phyloP scores from a whole-genome alignment of 2,888 invertebrate species.

The Allophyes oxyacanthae region DNA sequence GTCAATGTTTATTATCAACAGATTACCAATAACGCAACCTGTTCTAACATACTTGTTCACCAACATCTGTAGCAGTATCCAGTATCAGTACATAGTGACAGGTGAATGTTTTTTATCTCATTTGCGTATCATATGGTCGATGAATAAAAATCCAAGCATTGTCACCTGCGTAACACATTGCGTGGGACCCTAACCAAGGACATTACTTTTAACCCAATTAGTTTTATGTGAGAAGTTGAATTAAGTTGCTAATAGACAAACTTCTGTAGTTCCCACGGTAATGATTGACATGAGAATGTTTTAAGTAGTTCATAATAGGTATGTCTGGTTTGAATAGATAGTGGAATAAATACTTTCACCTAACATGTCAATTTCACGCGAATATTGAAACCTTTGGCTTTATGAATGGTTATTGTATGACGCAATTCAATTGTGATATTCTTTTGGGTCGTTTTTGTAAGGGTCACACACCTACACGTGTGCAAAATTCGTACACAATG shows the following conservation, averaged over 20 bases:
- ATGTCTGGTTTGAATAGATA: slow-evolving; percentile 36
- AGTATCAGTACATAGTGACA: slow-evolving; percentile 73
- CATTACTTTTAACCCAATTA: slow-evolving; percentile 57
- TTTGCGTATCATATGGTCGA: slow-evolving; percentile 78
- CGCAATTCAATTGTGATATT: slow-evolving; percentile 68
- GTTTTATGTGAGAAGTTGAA: slow-evolving; percentile 57
- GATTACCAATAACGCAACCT: slow-evolving; percentile 41
- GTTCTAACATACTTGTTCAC: slow-evolving; percentile 32
- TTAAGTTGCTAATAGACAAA: slow-evolving; percentile 55
- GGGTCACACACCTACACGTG: slow-evolving; percentile 84
- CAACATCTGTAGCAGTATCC: slow-evolving; percentile 67
- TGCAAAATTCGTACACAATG: slow-evolving; percentile 66
- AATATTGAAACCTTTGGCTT: slow-evolving; percentile 54
- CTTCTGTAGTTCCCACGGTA: slow-evolving; percentile 64
- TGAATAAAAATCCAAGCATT: slow-evolving; percentile 64
- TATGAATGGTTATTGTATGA: slow-evolving; percentile 61
- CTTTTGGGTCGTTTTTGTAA: slow-evolving; percentile 57
- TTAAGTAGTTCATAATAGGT: slow-evolving; percentile 42
- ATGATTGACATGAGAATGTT: slow-evolving; percentile 71
- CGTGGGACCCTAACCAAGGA: slow-evolving; percentile 56
- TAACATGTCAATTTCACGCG: slow-evolving; percentile 55
- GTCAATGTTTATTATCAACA: slow-evolving; percentile 18
- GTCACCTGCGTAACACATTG: slow-evolving; percentile 72
- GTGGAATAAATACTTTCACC: slow-evolving; percentile 65
- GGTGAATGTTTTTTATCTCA: slow-evolving; percentile 74